Evolutionary conservation across 2,797 vertebrate genomes (phyloP).

Genomic region (Chloroceryle amazona): DNA sequence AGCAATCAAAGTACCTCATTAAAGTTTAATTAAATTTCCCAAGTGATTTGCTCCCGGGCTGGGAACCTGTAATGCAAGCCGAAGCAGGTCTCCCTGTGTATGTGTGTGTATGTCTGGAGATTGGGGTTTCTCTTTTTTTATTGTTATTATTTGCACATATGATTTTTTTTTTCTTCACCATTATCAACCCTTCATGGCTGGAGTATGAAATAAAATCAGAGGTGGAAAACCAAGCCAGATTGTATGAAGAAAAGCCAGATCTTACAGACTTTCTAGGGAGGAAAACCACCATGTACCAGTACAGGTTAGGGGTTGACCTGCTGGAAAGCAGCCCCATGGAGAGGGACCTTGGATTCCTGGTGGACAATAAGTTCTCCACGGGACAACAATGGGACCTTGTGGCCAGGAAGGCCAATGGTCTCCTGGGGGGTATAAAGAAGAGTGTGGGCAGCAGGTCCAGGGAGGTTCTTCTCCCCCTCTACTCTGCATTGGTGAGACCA

Average conservation of each 20-base stretch:
- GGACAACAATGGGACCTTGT: no score
- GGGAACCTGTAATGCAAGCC: constrained; percentile 53
- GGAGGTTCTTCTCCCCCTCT: no score
- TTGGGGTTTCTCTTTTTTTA: neutral
- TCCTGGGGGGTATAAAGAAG: no score
- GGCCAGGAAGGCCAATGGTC: no score
- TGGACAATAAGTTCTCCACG: no score
- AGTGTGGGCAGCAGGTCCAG: no score
- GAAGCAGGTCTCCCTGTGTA: neutral
- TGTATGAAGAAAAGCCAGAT: neutral
- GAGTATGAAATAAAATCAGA: neutral
- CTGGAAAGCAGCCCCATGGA: no score
- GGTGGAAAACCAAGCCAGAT: neutral
- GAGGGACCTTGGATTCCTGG: no score
- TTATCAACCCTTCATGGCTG: neutral
- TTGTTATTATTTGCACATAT: neutral
- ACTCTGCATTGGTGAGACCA: no score
- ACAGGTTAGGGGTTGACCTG: no score
- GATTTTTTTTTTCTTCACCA: rapidly evolving
- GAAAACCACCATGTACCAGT: no score
- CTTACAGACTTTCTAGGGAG: neutral
- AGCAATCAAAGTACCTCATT: constrained; percentile 67
- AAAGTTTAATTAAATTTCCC: constrained; percentile 71
- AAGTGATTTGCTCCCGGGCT: constrained; percentile 59
- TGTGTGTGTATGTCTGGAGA: neutral